Base-by-base conservation (phyloP, 2,888 invertebrate genomes). In the Lacanobia oleracea region DNA sequence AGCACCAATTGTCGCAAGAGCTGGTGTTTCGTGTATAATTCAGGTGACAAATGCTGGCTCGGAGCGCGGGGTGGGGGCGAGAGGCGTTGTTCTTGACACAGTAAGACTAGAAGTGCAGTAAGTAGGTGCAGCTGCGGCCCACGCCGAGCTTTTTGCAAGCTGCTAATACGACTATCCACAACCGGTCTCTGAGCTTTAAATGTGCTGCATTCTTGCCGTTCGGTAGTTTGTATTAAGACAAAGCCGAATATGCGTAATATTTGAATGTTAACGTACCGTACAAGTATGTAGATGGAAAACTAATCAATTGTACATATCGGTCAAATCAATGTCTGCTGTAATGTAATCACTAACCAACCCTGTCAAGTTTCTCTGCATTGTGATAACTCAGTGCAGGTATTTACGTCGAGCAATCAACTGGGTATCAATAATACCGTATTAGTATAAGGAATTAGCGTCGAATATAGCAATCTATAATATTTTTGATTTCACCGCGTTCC, bases 91-190 rank as follows among this genome's bases (percentile, higher is more conserved):
- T 93, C 96, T 96, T 96, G 96, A 95, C 96, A 96, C 95, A 96
- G 95, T 96, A 95, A 96, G 94, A 93, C 95, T 95, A 94, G 95
- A 94, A 94, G 94, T 95, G 95, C 96, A 96, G 95, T 95, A 95
- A 94, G 95, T 95, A 95, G 95, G 94, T 95, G 95, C 95, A 94
- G 93, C 92, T 90, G 91, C 94, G 90, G 87, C 95, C 96, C 93
- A 96, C 96, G 92, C 92, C 63, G 90, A 93, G 95, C 94, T 95
- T 95, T 94, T 95, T 94, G 94, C 92, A 90, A 89, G 85, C 85
- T 79, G 88, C 89, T 88, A 89, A 89, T 87, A 87, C 87, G 84
- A 87, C 90, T 89, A 90, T 88, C 87, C 84, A 88, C 81, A 88
- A 90, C 89, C 88, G 89, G 88, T 88, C 89, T 84, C 62, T 85